Evolutionary conservation across 1,140 invertebrate genomes (phyloP).

Genomic region (Caligus rogercresseyi): DNA sequence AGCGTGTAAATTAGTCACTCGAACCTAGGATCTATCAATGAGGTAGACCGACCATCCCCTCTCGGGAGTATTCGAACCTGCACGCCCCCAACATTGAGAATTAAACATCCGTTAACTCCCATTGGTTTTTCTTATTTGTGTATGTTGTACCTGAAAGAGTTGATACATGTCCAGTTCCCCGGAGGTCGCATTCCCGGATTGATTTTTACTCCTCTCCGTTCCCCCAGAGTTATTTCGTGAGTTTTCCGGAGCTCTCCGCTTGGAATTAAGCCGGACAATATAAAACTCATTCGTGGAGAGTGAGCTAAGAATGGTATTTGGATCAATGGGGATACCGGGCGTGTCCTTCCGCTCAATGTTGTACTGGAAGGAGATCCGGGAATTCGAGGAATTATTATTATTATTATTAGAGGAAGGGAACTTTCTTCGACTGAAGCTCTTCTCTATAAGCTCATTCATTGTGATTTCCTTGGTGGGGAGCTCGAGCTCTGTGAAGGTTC

Average conservation of each 20-base stretch:
- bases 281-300: constrained; percentile 15
- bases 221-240: background rate
- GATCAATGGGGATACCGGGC: background rate
- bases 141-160: no score
- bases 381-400: no score
- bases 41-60: no score
- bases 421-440: background rate
- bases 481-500: constrained; percentile 11
- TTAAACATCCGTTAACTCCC: no score
- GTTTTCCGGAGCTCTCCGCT: background rate
- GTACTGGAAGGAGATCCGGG: background rate
- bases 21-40: no score
- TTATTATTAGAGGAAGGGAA: no score
- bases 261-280: constrained; percentile 13
- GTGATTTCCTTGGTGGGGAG: constrained; percentile 1
- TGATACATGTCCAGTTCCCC: background rate
- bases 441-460: background rate
- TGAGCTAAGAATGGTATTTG: background rate
- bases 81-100: no score
- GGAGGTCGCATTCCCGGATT: background rate
- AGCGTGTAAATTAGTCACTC: no score
- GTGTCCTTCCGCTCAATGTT: background rate
- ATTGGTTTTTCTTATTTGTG: no score
- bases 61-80: no score
- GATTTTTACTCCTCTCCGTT: background rate